phyloP scores from a whole-genome alignment of 2,888 invertebrate species.

The Polylopha cassiicola region DNA sequence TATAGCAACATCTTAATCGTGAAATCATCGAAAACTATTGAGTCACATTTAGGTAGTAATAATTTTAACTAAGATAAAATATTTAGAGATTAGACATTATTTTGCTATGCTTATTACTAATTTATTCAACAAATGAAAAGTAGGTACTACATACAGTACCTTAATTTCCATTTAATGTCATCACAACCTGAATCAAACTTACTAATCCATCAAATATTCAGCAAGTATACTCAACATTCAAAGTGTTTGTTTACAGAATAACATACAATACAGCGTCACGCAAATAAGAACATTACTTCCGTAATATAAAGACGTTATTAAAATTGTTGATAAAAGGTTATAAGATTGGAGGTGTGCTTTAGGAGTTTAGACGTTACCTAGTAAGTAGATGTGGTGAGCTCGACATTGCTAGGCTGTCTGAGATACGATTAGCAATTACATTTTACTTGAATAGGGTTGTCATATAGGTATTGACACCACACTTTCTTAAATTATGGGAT shows the following conservation, averaged over 20 bases:
- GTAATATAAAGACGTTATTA: constrained; percentile 18
- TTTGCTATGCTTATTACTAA: neutral
- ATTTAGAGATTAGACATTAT: too few relatives aligned
- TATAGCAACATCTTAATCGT: too few relatives aligned
- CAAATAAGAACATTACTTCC: constrained; percentile 12
- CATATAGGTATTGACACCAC: constrained; percentile 17
- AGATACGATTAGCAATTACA: constrained; percentile 12
- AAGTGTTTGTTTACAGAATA: constrained; percentile 5
- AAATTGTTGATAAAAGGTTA: too few relatives aligned
- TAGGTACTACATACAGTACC: neutral
- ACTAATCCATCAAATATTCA: constrained; percentile 12
- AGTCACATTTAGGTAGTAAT: too few relatives aligned
- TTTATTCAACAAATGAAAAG: neutral
- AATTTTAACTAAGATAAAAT: too few relatives aligned
- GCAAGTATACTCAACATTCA: constrained; percentile 15
- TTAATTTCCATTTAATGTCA: constrained; percentile 17
- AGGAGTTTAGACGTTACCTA: too few relatives aligned
- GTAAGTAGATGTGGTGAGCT: constrained; percentile 16
- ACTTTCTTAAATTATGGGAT: constrained; percentile 4
- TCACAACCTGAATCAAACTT: constrained; percentile 13
- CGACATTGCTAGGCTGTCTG: neutral
- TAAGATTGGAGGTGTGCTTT: too few relatives aligned
- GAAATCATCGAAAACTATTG: too few relatives aligned
- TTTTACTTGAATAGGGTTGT: constrained; percentile 15
- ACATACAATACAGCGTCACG: constrained; percentile 12